Conservation (phyloP, 2,113 vertebrate genomes). For the Astatotilapia flaviijosephi region DNA sequence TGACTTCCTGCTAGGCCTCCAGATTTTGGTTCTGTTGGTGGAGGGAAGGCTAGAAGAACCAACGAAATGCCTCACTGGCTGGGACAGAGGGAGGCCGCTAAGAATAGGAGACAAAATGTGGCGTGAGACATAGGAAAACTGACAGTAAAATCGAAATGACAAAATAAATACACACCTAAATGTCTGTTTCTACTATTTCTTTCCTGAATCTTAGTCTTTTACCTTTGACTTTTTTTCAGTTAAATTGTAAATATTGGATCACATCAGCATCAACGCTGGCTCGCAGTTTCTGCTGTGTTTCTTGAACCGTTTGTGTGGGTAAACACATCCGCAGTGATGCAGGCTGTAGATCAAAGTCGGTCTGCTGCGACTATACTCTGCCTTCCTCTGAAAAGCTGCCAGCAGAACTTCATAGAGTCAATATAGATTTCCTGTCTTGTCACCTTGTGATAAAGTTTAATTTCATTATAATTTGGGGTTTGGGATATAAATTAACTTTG, state of each 20-base stretch:
- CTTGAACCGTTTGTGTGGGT: background rate
- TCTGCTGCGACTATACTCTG: background rate
- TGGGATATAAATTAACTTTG: background rate
- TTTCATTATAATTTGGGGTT: background rate
- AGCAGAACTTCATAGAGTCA: background rate
- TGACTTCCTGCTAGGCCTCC: background rate
- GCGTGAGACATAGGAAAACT: background rate
- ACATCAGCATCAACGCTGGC: background rate
- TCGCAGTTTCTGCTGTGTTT: background rate
- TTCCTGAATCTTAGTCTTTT: background rate
- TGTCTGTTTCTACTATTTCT: background rate
- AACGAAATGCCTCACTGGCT: conserved; percentile 61
- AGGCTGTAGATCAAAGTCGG: background rate
- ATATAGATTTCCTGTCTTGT: background rate
- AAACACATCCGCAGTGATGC: background rate
- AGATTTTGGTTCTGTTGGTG: background rate
- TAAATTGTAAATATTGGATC: background rate
- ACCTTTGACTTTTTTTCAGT: background rate
- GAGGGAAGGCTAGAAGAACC: conserved; percentile 60
- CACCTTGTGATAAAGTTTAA: background rate
- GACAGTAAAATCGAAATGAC: background rate
- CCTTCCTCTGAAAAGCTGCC: background rate
- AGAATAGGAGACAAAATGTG: background rate
- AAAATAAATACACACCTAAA: background rate
- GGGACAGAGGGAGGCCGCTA: conserved; percentile 63